Conservation (phyloP, 2,113 vertebrate genomes). For the Micromys minutus region DNA sequence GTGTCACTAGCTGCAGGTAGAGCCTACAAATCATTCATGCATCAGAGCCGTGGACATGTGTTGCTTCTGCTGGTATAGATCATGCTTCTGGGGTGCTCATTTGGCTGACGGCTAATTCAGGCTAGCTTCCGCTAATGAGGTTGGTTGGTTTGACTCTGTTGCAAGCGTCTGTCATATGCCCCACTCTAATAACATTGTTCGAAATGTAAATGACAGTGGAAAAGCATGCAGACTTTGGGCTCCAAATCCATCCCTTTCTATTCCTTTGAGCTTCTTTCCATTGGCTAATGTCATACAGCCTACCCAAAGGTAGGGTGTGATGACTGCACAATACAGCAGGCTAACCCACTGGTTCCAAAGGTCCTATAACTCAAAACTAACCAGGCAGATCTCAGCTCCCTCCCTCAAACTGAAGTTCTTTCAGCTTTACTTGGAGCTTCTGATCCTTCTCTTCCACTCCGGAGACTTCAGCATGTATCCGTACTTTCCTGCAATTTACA, state of each 20-base stretch:
- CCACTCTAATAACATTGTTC: neutral
- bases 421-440: neutral
- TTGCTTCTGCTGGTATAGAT: neutral
- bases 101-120: neutral
- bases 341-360: neutral
- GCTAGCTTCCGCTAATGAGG: neutral
- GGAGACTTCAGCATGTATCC: neutral
- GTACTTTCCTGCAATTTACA: neutral
- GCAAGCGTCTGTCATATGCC: neutral
- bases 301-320: neutral
- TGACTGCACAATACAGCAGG: neutral
- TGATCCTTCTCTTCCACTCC: neutral
- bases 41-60: neutral
- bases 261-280: neutral
- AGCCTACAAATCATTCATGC: neutral
- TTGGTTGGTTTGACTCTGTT: neutral
- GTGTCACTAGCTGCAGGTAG: neutral
- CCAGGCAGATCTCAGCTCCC: neutral
- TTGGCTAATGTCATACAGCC: neutral
- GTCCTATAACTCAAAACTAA: neutral
- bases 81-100: neutral
- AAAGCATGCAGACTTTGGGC: neutral
- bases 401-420: neutral
- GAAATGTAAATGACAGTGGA: neutral
- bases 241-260: too few species aligned